Evolutionary conservation across 1,140 invertebrate genomes (phyloP).

Genomic region (Hermetia illucens): DNA sequence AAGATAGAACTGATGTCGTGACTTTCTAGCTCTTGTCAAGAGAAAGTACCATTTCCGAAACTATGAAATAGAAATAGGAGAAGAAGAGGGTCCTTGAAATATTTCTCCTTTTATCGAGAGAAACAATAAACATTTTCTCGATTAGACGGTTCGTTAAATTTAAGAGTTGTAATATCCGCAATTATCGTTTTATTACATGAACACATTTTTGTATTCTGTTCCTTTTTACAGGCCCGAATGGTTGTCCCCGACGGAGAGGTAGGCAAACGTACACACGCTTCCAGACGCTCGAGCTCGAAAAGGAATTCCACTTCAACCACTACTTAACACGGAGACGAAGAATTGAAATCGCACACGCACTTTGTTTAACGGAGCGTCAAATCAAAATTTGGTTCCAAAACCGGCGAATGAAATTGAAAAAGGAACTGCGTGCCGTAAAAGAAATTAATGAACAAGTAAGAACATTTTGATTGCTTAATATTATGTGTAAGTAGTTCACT

Average conservation of each 20-base stretch:
- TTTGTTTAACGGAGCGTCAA: constrained; percentile 90
- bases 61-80: no score
- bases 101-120: no score
- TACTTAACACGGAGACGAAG: constrained; percentile 88
- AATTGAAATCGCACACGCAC: constrained; percentile 93
- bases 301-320: constrained; percentile 98
- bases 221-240: constrained; percentile 75
- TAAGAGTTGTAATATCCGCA: no score
- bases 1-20: no score
- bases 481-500: no score
- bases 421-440: constrained; percentile 81
- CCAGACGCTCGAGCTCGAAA: constrained; percentile 88
- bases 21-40: no score
- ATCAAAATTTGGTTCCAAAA: constrained; percentile 98
- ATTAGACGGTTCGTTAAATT: no score
- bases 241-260: constrained; percentile 82
- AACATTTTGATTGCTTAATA: background rate
- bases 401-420: constrained; percentile 95
- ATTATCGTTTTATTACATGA: no score
- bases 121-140: no score
- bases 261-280: constrained; percentile 94
- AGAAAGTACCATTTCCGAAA: no score
- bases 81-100: no score
- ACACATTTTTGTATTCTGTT: constrained; percentile 5
- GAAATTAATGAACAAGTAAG: constrained; percentile 82